Percentiles rank a stretch among this genome's conserved stretches.
Conservation (phyloP, 2,797 vertebrate species). For the Pangasius mekongensis region DNA sequence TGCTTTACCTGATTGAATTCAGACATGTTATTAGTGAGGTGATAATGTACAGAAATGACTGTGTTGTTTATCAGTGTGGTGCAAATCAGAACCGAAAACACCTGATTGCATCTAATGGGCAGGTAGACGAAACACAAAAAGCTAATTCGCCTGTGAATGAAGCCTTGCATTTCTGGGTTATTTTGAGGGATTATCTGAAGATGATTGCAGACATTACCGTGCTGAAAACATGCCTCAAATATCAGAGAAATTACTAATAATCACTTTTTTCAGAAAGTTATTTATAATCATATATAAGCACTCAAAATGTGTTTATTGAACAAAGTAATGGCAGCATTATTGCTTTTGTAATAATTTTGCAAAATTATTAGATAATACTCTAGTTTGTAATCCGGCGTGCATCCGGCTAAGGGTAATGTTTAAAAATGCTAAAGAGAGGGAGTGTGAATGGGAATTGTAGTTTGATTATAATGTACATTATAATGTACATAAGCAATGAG, state of each 20-base stretch:
- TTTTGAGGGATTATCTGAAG: not conserved
- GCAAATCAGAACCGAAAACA: slow-evolving; percentile 7
- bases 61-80: not conserved
- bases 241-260: not conserved
- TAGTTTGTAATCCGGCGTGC: not conserved
- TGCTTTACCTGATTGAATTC: slow-evolving; percentile 10
- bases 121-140: not conserved
- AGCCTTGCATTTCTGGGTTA: not conserved
- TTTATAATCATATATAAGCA: not conserved
- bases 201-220: not conserved
- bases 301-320: not conserved
- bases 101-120: not conserved
- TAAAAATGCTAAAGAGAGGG: not conserved
- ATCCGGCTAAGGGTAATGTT: not conserved
- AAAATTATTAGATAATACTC: not conserved
- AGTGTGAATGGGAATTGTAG: not conserved
- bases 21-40: not conserved
- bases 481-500: not conserved
- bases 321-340: not conserved
- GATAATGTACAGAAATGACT: slow-evolving; percentile 15
- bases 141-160: not conserved
- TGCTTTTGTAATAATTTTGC: not conserved
- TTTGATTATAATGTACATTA: not conserved
- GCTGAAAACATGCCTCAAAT: not conserved
- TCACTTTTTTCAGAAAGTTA: too few relatives aligned